A percentile compares a stretch with the other conserved stretches of the same genome.
These are phyloP conservation scores for Drosophila baimaii DNA, from an alignment of 1,140 invertebrate species.

Conservation along the genomic window DNA sequence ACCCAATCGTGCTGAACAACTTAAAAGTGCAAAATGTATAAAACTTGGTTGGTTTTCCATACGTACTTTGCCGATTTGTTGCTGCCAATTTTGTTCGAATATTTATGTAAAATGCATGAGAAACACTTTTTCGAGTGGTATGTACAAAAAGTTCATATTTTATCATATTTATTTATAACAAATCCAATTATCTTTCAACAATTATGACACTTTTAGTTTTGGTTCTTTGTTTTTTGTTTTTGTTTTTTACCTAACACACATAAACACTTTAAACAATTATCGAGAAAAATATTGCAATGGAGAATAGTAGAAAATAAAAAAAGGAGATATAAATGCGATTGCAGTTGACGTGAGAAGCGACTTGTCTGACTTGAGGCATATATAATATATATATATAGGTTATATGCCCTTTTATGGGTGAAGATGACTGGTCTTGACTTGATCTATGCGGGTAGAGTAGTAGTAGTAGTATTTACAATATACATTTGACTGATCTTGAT, in stretches of 20 bases:
- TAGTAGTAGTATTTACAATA: constrained; percentile 72
- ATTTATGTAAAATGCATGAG: constrained; percentile 24
- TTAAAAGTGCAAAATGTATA: constrained; percentile 45
- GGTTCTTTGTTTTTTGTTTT: constrained; percentile 32
- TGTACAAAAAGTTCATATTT: constrained; percentile 54
- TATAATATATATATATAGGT: constrained; percentile 3
- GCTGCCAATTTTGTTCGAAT: constrained; percentile 63
- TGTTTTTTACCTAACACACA: constrained; percentile 52
- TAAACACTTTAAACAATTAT: constrained; percentile 55
- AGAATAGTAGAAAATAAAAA: constrained; percentile 29
- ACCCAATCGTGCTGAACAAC: constrained; percentile 51
- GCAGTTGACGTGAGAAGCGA: constrained; percentile 46
- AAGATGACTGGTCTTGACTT: constrained; percentile 59
- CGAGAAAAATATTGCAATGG: constrained; percentile 35
- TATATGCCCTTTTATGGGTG: constrained; percentile 43
- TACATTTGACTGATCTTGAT: constrained; percentile 46
- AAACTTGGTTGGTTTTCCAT: constrained; percentile 26
- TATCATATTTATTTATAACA: constrained; percentile 67
- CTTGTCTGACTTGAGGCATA: constrained; percentile 30
- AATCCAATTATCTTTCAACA: constrained; percentile 62
- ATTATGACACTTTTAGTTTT: constrained; percentile 67
- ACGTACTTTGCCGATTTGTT: constrained; percentile 73
- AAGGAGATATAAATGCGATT: constrained; percentile 41
- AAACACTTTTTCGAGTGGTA: constrained; percentile 43
- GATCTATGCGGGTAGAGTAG: constrained; percentile 49